phyloP scores from a whole-genome alignment of 1,140 invertebrate species.

The Drosophila serrata region DNA sequence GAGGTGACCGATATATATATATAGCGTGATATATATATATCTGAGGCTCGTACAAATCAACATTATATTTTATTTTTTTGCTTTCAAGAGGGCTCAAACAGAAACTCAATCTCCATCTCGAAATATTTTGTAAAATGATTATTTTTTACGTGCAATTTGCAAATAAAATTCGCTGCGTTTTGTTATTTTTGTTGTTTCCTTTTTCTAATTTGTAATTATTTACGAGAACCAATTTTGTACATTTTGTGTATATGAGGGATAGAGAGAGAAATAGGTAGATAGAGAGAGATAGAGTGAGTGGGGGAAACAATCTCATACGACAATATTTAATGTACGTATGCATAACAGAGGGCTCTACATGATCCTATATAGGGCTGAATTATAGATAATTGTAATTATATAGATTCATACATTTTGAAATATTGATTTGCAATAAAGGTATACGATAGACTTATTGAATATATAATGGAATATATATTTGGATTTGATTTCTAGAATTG shows the following conservation, averaged over 20 bases:
- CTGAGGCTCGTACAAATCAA: conserved; percentile 56
- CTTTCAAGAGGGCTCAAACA: conserved; percentile 51
- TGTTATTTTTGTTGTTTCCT: conserved; percentile 51
- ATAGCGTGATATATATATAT: conserved; percentile 53
- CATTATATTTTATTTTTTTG: conserved; percentile 35
- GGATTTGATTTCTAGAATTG: conserved; percentile 78
- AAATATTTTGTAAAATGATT: conserved; percentile 11
- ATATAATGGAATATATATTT: conserved; percentile 74
- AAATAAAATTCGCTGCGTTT: conserved; percentile 76
- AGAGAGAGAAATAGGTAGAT: conserved; percentile 3
- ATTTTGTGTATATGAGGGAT: conserved; percentile 53
- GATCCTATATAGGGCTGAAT: conserved; percentile 58
- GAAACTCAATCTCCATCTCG: conserved; percentile 52
- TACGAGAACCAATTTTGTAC: conserved; percentile 82
- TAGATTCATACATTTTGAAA: conserved; percentile 54
- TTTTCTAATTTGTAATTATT: conserved; percentile 62
- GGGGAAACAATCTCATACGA: conserved; percentile 36
- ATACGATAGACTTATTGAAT: conserved; percentile 79
- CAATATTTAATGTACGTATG: conserved; percentile 19
- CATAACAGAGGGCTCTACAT: conserved; percentile 77
- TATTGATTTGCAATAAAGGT: conserved; percentile 77
- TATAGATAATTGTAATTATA: conserved; percentile 57
- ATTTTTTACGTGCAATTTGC: conserved; percentile 63
- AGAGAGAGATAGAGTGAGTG: conserved; percentile 9
- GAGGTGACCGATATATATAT: conserved; percentile 59